Evolutionary conservation across 2,113 vertebrate species (phyloP), one percentile per base, ranked within the genome.

Genomic region (rabbit (Oryctolagus cuniculus)): DNA sequence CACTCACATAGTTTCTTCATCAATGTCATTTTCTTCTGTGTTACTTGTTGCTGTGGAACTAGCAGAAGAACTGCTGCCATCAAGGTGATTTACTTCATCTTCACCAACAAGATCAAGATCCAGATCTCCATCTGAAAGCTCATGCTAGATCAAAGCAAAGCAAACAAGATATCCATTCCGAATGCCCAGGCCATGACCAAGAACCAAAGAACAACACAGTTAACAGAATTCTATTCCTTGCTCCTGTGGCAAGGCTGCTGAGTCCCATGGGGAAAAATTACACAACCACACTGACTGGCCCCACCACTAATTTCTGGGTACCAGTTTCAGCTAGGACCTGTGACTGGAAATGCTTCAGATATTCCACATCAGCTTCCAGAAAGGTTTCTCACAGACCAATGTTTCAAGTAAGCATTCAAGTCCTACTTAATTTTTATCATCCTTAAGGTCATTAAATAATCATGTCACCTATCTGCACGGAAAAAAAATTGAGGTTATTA

Each of bases 31-130:
- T 97, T 99, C 99, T 94, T 99, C 99, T 0, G 99, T 99, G 98
- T 99, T 99, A 97, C 99, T 99, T 90, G 99, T 99, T 78, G 99
- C 99, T 3, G 99, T 99, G 6, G 99, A 99, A 97, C 99, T 99
- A 19, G 99, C 99, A 0, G 99, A 99, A 31, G 99, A 99, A 98
- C 99, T 99, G 98, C 99, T 99, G 36, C 99, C 99, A 7, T 99
- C 99, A 13, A 99, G 98, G 27, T 99, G 99, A 97, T 99, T 99
- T 67, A 99, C 99, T 97, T 99, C 99, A 80, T 99, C 99, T 70
- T 99, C 99, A 73, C 99, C 99, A 24, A 98, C 99, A 81, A 99
- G 98, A 96, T 99, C 99, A 67, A 99, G 98, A 98, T 99, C 99
- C 97, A 99, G 95, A 96, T 99, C 99, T 21, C 99, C 99, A 22